A percentile compares a stretch with the other conserved stretches of the same genome.
These are phyloP conservation scores for Siphamia tubifer DNA, from an alignment of 2,113 vertebrate genomes.

Conservation along the genomic window DNA sequence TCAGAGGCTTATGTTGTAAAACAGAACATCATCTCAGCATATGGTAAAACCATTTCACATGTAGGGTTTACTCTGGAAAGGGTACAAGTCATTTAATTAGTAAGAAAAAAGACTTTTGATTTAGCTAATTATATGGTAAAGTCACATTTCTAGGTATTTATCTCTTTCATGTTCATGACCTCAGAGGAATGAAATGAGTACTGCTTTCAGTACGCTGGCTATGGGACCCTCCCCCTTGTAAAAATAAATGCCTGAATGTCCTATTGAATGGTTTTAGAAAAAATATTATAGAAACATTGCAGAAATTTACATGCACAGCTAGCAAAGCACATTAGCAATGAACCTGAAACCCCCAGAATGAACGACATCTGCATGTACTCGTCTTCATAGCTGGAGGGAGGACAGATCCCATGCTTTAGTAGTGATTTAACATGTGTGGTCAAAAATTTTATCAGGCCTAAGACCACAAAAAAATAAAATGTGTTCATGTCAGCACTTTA, in stretches of 20 bases:
- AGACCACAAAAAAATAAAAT: not conserved
- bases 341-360: constrained; percentile 13
- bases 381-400: not conserved
- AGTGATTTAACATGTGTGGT: not conserved
- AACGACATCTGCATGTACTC: constrained; percentile 10
- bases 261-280: constrained; percentile 16
- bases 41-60: constrained; percentile 34
- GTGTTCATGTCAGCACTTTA: not conserved
- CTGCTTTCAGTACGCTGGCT: constrained; percentile 5
- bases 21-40: not conserved
- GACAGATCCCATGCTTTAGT: not conserved
- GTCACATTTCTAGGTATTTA: no score
- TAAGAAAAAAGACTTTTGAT: not conserved
- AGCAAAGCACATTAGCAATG: constrained; percentile 10
- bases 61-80: not conserved
- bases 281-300: constrained; percentile 43
- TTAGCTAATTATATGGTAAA: constrained; percentile 5
- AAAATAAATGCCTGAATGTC: constrained; percentile 55
- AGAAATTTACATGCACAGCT: constrained; percentile 18
- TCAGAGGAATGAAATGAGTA: constrained; percentile 44
- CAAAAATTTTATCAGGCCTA: not conserved
- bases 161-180: constrained; percentile 4
- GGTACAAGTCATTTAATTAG: not conserved
- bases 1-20: constrained; percentile 6
- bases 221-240: constrained; percentile 37